Evolutionary conservation across 2,888 invertebrate species (phyloP), one percentile per base, ranked within the genome.

Genomic region (Xestobium rufovillosum): DNA sequence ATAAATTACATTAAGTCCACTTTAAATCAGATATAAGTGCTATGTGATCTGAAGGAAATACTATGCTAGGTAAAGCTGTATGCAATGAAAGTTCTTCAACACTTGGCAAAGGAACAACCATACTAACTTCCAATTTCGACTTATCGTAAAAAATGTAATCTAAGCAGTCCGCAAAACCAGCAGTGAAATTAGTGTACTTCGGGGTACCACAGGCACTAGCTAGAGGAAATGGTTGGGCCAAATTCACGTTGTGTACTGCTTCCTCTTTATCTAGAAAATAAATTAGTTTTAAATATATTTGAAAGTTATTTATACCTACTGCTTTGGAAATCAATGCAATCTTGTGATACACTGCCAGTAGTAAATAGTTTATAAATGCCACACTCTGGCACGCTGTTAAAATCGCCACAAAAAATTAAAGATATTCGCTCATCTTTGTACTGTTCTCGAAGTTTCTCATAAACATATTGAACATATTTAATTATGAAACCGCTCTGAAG

Each of bases 41-140:
- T 44, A 97, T 69, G 63, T 97, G 96, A 68, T 97, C 96, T 2
- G 95, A 95, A 1, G 96, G 96, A 62, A 87, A 87, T 2, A 85
- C 80, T 31, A 83, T 71, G 50, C 89, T 94, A 0, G 97, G 97
- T 43, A 96, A 72, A 2, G 89, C 95, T 25, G 67, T 73, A 54
- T 88, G 69, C 35, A 76, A 67, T 35, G 67, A 73, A 12, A 96
- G 68, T 58, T 91, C 85, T 49, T 86, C 84, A 26, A 77, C 69
- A 30, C 75, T 76, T 0, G 94, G 92, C 50, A 91, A 67, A 0
- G 92, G 91, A 38, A 92, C 73, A 1, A 84, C 78, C 72, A 83
- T 71, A 28, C 72, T 65, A 1, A 88, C 76, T 49, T 66, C 56
- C 10, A 87, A 63, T 35, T 71, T 67, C 37, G 74, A 66, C 42